Base-by-base conservation (phyloP, 2,113 vertebrate genomes). In the Coturnix japonica region DNA sequence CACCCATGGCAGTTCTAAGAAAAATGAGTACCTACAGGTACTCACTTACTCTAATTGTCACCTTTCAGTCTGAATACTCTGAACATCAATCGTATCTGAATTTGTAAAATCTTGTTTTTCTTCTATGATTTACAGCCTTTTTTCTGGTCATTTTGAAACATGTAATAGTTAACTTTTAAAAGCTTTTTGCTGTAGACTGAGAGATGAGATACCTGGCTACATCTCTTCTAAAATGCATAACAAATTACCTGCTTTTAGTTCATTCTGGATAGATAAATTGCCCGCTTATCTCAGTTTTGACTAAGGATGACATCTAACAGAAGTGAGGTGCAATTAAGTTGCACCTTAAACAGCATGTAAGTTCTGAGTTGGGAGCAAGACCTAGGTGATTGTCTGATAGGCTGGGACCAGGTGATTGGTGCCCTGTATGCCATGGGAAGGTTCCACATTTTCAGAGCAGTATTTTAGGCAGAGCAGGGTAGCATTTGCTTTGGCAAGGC, bases 261-360 rank as follows among this genome's bases (percentile, higher is more conserved):
- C 2, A 51, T 47, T 83, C 33, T 16, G 13, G 16, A 28, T 59
- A 35, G 5, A 46, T 14, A 80, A 74, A 91, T 53, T 54, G 28
- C 39, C 67, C 35, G 5, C 47, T 90, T 31, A 71, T 91, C 31
- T 49, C 41, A 66, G 9, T 89, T 93, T 91, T 74, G 83, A 4
- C 7, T 71, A 39, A 4, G 16, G 30, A 20, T 57, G 53, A 31
- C 7, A 20, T 83, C 74, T 56, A 44, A 4, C n/a, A 53, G 26
- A 72, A 79, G 12, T 35, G 23, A 70, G 44, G 82, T 65, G 41
- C 74, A 73, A 49, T 91, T 61, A 76, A 41, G 63, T 77, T 35
- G 25, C 33, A 6, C 6, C 16, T 17, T 30, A 7, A 56, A 39
- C 2, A 75, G 8, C 4, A 30, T 37, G 8, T 64, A 30, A 4